A percentile compares a stretch with the other conserved stretches of the same genome.
phyloP scores from a whole-genome alignment of 2,797 vertebrate species.

The Chiroxiphia lanceolata region DNA sequence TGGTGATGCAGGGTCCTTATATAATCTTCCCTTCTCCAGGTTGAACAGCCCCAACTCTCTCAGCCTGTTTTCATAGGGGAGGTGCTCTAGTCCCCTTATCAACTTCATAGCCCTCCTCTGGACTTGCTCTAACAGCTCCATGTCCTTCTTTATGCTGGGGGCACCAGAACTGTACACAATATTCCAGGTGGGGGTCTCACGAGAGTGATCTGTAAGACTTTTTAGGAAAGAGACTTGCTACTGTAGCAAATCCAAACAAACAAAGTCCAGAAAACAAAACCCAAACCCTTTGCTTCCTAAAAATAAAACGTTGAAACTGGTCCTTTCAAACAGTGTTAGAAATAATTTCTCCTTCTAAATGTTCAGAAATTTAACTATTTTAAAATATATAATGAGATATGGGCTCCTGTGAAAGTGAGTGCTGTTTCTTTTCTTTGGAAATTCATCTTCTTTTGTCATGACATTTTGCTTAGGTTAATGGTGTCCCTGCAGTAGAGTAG shows the following conservation, averaged over 20 bases:
- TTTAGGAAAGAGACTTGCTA: not conserved
- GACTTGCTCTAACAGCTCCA: not conserved
- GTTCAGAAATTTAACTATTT: not conserved
- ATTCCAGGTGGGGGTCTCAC: not conserved
- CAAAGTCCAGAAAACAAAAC: not conserved
- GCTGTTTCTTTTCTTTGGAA: not conserved
- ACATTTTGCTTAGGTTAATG: not conserved
- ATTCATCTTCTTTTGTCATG: not conserved
- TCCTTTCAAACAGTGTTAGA: not conserved
- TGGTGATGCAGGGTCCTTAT: not conserved
- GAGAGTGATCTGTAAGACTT: not conserved
- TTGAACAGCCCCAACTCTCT: rapidly evolving
- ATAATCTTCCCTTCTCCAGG: not conserved
- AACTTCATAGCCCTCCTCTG: rapidly evolving
- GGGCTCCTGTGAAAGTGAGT: not conserved
- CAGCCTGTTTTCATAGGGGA: not conserved
- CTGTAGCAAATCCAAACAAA: not conserved
- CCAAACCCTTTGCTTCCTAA: not conserved
- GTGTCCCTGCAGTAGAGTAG: not conserved
- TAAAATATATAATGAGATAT: not conserved
- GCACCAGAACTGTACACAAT: not conserved
- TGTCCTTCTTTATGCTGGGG: rapidly evolving
- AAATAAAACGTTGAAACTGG: not conserved
- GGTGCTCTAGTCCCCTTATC: not conserved
- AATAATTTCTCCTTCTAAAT: not conserved